Evolutionary conservation across 2,797 vertebrate species (phyloP).

Genomic region (Moxostoma hubbsi): DNA sequence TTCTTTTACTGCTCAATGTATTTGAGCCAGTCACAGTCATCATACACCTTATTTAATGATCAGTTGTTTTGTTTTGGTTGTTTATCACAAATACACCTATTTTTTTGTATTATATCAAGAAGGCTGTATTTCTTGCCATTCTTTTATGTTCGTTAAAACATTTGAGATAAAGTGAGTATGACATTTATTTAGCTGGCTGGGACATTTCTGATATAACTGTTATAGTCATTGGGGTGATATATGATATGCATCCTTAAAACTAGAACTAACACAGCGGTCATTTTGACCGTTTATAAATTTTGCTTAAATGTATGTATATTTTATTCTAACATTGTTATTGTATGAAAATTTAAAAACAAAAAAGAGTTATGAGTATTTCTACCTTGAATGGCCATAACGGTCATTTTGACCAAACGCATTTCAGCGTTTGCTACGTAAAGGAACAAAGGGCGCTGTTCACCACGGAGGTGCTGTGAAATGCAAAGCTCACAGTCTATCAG

Average conservation of each 20-base stretch:
- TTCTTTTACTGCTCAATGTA: conserved; percentile 45
- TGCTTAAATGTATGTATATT: too few species aligned
- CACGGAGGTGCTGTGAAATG: too few species aligned
- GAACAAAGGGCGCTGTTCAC: too few species aligned
- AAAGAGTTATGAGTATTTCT: too few species aligned
- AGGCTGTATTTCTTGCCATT: conserved; percentile 59
- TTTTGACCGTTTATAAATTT: too few species aligned
- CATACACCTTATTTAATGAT: conserved; percentile 55
- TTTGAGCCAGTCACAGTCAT: conserved; percentile 57
- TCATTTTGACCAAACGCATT: too few species aligned
- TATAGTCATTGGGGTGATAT: conserved; percentile 62
- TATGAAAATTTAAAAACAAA: too few species aligned
- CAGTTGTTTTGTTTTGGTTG: conserved; percentile 62
- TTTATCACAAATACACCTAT: conserved; percentile 55
- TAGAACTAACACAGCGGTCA: too few species aligned
- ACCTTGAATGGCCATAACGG: too few species aligned
- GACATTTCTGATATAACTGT: conserved; percentile 58
- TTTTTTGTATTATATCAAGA: conserved; percentile 50
- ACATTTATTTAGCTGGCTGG: conserved; percentile 63
- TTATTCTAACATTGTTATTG: too few species aligned
- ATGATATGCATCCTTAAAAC: conserved; percentile 63
- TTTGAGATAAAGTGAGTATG: conserved; percentile 60
- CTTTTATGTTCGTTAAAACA: conserved; percentile 53
- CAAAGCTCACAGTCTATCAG: too few species aligned
- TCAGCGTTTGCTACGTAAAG: too few species aligned